Evolutionary conservation across 2,113 vertebrate species (phyloP).

Genomic region (Python bivittatus): DNA sequence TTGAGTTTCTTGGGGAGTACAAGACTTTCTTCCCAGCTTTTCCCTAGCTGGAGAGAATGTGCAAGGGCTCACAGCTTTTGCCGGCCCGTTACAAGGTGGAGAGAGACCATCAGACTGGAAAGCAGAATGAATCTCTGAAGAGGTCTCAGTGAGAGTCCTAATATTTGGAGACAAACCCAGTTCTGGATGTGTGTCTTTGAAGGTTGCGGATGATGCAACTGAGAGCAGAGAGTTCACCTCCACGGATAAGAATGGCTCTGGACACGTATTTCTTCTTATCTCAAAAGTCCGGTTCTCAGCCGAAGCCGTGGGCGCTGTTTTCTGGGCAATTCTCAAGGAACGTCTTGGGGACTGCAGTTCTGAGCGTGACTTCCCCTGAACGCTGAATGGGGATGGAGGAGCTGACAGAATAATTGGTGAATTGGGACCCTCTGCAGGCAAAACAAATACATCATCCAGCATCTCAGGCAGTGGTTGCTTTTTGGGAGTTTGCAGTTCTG

Average conservation of each 20-base stretch:
- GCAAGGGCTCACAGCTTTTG: background rate
- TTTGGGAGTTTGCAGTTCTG: constrained; percentile 42
- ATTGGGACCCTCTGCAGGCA: constrained; percentile 53
- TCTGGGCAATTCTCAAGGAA: constrained; percentile 41
- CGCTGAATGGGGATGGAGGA: background rate
- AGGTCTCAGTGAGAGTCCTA: background rate
- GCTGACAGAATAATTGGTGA: background rate
- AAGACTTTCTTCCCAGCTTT: background rate
- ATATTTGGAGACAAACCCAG: background rate
- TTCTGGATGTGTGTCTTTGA: background rate
- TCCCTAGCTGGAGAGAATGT: background rate
- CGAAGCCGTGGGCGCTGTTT: background rate
- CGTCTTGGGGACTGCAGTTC: constrained; percentile 30
- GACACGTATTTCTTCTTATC: background rate
- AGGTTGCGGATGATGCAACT: constrained; percentile 5
- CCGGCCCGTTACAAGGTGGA: accelerated
- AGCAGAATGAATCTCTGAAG: background rate
- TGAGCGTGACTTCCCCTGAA: background rate
- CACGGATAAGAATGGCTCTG: background rate
- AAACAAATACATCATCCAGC: constrained; percentile 42
- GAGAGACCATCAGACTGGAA: constrained; percentile 3
- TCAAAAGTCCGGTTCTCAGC: background rate
- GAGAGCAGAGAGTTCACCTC: background rate
- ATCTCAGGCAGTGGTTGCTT: constrained; percentile 15
- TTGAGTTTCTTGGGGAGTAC: background rate